Evolutionary conservation across 2,888 invertebrate genomes (phyloP), one percentile per base, ranked within the genome.

Genomic region (Caenorhabditis auriculariae): DNA sequence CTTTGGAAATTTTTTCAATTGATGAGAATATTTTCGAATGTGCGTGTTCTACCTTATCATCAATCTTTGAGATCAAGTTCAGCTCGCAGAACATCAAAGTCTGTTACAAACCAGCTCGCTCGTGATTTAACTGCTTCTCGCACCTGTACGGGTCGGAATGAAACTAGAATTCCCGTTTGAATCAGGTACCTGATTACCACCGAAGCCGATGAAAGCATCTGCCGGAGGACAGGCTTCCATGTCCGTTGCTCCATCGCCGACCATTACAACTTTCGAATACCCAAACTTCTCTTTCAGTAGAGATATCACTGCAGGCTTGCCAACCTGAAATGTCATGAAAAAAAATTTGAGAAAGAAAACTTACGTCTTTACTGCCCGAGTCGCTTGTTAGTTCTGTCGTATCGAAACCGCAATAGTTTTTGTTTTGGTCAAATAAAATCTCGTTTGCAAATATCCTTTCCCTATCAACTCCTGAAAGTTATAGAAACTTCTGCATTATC

Each of bases 201-300:
- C 85, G 83, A 91, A 96, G 69, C 95, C 95, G 82, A 86, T 82
- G 81, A 85, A 85, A 47, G 83, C 83, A 76, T 86, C 85, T 88
- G 82, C 91, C 28, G 93, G 93, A 4, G 96, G 94, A 76, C 88
- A 87, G 5, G 96, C 93, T 83, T 95, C 95, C 70, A 93, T 87
- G 84, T 98, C 98, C 0, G 96, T 98, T 42, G 90, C 91, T 28
- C 98, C 98, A 84, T 98, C 98, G 0, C 98, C 98, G 58, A 98
- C 87, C 87, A 95, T 90, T 23, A 95, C 88, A 21, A 96, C 85
- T 15, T 57, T 66, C 29, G 63, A 60, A 47, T 69, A 72, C 3
- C 64, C 60, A 45, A 50, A 66, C 32, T 56, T 60, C 52, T 88
- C 87, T 83, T 91, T 93, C 69, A 96, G 86, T 71, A 87, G 83